Percentiles rank a stretch among this genome's conserved stretches.
Evolutionary conservation across 2,888 invertebrate species (phyloP).

Genomic region (Stenoptilia bipunctidactyla): DNA sequence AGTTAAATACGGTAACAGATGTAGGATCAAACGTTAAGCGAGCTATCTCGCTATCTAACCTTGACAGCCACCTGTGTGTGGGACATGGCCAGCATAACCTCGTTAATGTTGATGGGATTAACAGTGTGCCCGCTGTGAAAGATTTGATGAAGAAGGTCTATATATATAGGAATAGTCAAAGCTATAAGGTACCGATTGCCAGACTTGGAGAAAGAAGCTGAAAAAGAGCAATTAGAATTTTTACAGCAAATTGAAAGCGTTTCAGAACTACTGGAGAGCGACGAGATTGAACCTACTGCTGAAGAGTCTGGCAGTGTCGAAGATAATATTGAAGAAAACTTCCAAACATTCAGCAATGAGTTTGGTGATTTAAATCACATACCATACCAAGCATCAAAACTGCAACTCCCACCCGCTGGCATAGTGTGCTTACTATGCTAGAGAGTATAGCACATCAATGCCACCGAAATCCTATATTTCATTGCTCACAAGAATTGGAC

Average conservation of each 20-base stretch:
- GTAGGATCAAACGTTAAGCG: conserved; percentile 3
- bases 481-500: not conserved
- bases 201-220: not conserved
- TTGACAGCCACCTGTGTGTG: conserved; percentile 8
- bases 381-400: not conserved
- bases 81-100: conserved; percentile 9
- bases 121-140: conserved; percentile 2
- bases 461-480: conserved; percentile 2
- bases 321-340: too few species aligned
- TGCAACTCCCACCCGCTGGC: conserved; percentile 2
- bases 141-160: too few species aligned
- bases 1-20: conserved; percentile 6
- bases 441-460: conserved; percentile 1
- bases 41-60: not conserved
- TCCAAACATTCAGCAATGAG: too few species aligned
- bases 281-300: too few species aligned
- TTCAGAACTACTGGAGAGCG: too few species aligned
- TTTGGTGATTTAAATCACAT: too few species aligned
- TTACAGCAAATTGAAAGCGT: too few species aligned
- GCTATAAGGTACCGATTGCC: not conserved
- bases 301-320: too few species aligned
- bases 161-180: too few species aligned
- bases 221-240: too few species aligned
- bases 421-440: conserved; percentile 3
- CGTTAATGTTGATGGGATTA: conserved; percentile 9